A percentile compares a stretch with the other conserved stretches of the same genome.
Conservation (phyloP, 1,140 invertebrate genomes). For the Cotesia typhae region DNA sequence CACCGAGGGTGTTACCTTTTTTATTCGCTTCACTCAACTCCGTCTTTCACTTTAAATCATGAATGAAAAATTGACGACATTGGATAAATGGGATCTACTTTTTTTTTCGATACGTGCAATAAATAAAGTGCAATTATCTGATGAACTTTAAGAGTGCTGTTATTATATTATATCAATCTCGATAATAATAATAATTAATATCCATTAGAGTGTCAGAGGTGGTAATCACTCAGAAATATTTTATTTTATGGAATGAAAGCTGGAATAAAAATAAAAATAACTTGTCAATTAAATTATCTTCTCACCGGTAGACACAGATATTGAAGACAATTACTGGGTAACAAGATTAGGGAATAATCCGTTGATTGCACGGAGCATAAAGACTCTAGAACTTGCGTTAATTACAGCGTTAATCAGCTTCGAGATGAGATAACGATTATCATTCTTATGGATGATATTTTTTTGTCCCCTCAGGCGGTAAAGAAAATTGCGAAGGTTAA, state of each 20-base stretch:
- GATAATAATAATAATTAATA: constrained; percentile 39
- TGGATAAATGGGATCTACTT: constrained; percentile 42
- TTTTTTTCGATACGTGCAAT: constrained; percentile 5
- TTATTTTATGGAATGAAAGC: no score
- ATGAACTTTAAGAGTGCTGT: constrained; percentile 19
- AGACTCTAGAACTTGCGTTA: constrained; percentile 23
- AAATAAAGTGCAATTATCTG: constrained; percentile 34
- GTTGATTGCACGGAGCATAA: constrained; percentile 19
- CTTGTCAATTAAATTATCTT: no score
- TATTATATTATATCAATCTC: constrained; percentile 38
- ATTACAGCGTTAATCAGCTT: constrained; percentile 23
- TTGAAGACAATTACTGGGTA: constrained; percentile 29
- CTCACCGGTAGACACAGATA: constrained; percentile 15
- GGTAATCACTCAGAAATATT: constrained; percentile 38
- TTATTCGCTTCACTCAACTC: background rate
- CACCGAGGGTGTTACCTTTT: background rate
- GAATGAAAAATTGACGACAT: constrained; percentile 43
- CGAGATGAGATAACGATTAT: constrained; percentile 26
- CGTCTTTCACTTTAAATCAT: background rate
- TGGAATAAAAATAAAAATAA: no score
- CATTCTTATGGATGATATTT: constrained; percentile 4
- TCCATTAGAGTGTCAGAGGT: constrained; percentile 42
- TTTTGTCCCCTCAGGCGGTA: background rate
- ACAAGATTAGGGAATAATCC: constrained; percentile 22
- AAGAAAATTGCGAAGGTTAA: background rate